Percentiles rank a stretch among this genome's conserved stretches.
These are phyloP conservation scores for Upupa epops DNA, from an alignment of 2,113 vertebrate genomes.

Conservation along the genomic window DNA sequence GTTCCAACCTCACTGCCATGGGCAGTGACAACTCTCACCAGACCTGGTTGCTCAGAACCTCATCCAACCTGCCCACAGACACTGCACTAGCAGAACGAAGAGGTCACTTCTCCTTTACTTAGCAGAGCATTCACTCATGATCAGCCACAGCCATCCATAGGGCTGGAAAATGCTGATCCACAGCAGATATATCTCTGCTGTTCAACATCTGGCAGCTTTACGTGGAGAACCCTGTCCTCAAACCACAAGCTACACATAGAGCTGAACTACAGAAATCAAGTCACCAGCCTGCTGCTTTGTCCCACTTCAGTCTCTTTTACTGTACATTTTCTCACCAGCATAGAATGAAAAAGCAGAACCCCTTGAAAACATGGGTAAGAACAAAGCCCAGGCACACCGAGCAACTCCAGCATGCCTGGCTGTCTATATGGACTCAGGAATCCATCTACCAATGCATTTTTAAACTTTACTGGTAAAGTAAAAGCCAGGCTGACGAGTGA, in stretches of 20 bases:
- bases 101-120: not conserved
- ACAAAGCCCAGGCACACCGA: not conserved
- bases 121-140: not conserved
- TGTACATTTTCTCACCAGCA: not conserved
- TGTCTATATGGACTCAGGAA: not conserved
- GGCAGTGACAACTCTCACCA: no score
- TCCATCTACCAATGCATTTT: not conserved
- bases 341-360: not conserved
- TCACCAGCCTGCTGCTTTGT: not conserved
- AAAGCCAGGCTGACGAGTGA: not conserved
- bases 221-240: not conserved
- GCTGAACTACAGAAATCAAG: not conserved
- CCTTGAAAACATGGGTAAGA: fast-evolving
- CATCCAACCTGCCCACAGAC: no score
- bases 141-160: not conserved
- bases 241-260: not conserved
- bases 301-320: not conserved
- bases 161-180: not conserved
- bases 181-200: not conserved
- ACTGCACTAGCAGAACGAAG: no score
- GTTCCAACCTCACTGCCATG: no score
- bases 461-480: not conserved
- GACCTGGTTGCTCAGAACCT: no score
- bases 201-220: not conserved
- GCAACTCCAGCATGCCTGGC: not conserved